Base-by-base conservation (phyloP, 2,113 vertebrate species). In the Pristiophorus japonicus region DNA sequence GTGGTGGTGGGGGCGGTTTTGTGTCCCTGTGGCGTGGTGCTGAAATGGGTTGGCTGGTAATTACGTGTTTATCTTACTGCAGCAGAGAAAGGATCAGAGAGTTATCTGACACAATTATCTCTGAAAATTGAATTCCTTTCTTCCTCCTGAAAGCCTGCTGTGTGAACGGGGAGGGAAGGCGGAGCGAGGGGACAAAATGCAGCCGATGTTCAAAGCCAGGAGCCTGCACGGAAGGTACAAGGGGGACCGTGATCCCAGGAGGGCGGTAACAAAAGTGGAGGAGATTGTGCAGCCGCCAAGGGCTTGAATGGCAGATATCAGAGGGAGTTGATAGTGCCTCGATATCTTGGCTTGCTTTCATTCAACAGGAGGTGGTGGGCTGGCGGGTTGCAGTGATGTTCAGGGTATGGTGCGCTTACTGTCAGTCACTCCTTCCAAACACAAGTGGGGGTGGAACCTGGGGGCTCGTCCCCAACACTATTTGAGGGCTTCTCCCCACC, bases 61-160 rank as follows among this genome's bases (percentile, higher is more conserved):
- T 99, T 99, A 98, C 98, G 97, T 98, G 97, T 99, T 99, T 99
- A 99, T 99, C 98, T 98, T 98, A 98, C 98, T 98, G 97, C 97
- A 97, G 96, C 97, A 97, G 97, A 98, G 98, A 98, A 97, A 96
- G 95, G 96, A 97, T 97, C 97, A 97, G 96, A 96, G 96, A 96
- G 97, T 98, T 98, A 99, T 99, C 98, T 98, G 97, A 98, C 97
- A 98, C 98, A 98, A 98, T 99, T 98, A 98, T 98, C 98, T 98
- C 96, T 96, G 97, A 97, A 97, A 98, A 98, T 98, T 97, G 97
- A 98, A 98, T 98, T 96, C 96, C 96, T 96, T 95, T 96, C 97
- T 95, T 97, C 96, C 96, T 98, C 97, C 97, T 97, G 97, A 97
- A 96, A 96, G 97, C 96, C 96, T 97, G 97, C 95, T 96, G 97